Evolutionary conservation across 1,140 invertebrate genomes (phyloP).

Genomic region (Sitophilus oryzae): DNA sequence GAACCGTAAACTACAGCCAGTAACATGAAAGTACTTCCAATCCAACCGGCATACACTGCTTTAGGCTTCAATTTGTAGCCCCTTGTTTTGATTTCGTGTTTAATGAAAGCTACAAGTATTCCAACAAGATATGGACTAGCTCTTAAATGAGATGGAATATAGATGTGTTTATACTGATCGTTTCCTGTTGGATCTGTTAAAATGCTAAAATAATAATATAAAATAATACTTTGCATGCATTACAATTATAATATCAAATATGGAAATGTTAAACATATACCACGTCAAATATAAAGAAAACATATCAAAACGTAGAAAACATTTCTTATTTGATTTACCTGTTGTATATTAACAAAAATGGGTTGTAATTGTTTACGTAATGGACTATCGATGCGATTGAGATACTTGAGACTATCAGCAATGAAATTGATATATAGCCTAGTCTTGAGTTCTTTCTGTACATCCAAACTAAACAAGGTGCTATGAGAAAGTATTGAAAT

Average conservation of each 20-base stretch:
- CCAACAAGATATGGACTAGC: slow-evolving; percentile 60
- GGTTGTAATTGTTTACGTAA: slow-evolving; percentile 52
- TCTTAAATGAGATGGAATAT: slow-evolving; percentile 65
- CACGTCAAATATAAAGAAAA: no score
- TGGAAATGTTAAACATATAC: no score
- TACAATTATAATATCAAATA: no score
- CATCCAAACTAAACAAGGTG: slow-evolving; percentile 65
- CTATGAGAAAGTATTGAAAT: slow-evolving; percentile 74
- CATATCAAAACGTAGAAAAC: no score
- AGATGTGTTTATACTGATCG: slow-evolving; percentile 55
- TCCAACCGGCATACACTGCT: slow-evolving; percentile 29
- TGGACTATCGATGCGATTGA: slow-evolving; percentile 57
- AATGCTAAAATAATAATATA: slow-evolving; percentile 49
- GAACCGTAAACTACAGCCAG: slow-evolving; percentile 50
- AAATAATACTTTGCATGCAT: background rate
- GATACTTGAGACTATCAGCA: slow-evolving; percentile 50
- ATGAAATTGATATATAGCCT: slow-evolving; percentile 50
- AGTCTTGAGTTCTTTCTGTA: slow-evolving; percentile 58
- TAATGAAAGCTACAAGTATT: slow-evolving; percentile 54
- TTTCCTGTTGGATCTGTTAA: slow-evolving; percentile 55
- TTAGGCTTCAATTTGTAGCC: slow-evolving; percentile 40
- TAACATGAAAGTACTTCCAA: slow-evolving; percentile 38
- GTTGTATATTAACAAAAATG: slow-evolving; percentile 57
- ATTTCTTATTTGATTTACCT: no score
- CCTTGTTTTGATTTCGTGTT: slow-evolving; percentile 53